Conservation (phyloP, 2,797 vertebrate species). For the Valencia hispanica region DNA sequence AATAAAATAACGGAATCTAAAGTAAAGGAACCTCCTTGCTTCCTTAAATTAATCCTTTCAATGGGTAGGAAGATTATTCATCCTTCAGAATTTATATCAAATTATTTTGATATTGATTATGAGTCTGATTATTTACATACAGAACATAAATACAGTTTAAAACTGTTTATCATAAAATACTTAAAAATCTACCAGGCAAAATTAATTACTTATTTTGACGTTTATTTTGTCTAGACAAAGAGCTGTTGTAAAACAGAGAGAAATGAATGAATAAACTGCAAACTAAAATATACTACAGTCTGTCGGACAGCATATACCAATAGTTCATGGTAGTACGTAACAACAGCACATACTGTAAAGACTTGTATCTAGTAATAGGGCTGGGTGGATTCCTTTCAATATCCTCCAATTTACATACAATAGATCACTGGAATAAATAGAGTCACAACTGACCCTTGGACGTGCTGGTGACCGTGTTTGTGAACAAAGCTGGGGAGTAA, state of each 20-base stretch:
- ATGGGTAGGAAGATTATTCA: not conserved
- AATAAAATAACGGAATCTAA: too few species aligned
- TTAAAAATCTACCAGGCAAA: too few species aligned
- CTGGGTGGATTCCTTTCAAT: not conserved
- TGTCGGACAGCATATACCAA: not conserved
- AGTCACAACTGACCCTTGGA: conserved; percentile 25
- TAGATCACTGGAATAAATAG: conserved; percentile 18
- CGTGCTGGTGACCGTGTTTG: not conserved
- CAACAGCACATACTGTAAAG: not conserved
- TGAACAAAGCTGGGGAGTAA: conserved; percentile 11
- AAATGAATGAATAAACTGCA: not conserved
- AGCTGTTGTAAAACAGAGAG: not conserved
- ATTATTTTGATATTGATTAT: not conserved
- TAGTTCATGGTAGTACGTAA: not conserved
- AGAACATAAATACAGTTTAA: not conserved
- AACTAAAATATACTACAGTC: not conserved
- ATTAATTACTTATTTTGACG: too few species aligned
- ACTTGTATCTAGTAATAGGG: conserved; percentile 9
- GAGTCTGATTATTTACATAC: not conserved
- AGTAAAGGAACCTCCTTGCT: not conserved
- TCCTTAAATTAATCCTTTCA: not conserved
- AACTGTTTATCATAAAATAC: not conserved
- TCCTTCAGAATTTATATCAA: not conserved
- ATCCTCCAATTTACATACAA: conserved; percentile 18
- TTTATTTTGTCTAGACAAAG: not conserved